A percentile compares a stretch with the other conserved stretches of the same genome.
phyloP scores from a whole-genome alignment of 1,140 invertebrate genomes.

The Drosophila ironensis region DNA sequence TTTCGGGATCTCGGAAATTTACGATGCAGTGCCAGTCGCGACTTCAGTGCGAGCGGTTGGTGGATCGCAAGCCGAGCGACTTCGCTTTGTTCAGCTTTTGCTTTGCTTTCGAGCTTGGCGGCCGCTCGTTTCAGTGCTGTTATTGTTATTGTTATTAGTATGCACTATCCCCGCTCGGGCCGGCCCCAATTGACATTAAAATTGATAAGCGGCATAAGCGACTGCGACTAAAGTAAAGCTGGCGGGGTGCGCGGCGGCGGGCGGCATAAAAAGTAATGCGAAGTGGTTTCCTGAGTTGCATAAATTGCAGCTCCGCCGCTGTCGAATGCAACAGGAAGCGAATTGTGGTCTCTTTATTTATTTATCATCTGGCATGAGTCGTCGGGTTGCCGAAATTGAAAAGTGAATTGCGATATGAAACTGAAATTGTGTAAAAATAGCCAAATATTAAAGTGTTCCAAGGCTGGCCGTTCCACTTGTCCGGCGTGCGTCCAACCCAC shows the following conservation, averaged over 20 bases:
- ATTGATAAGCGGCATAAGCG: constrained; percentile 72
- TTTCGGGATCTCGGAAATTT: constrained; percentile 22
- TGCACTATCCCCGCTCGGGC: constrained; percentile 25
- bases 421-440: constrained; percentile 8
- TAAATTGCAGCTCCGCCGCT: constrained; percentile 55
- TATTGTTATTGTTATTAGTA: constrained; percentile 43
- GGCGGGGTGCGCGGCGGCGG: constrained; percentile 37
- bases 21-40: constrained; percentile 60
- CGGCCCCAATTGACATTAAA: constrained; percentile 64
- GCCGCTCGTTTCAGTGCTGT: not conserved
- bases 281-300: constrained; percentile 73
- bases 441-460: constrained; percentile 46
- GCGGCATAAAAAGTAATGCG: constrained; percentile 76
- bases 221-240: constrained; percentile 34
- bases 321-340: constrained; percentile 69
- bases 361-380: constrained; percentile 24
- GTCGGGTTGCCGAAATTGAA: not conserved
- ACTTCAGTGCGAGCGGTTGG: constrained; percentile 45
- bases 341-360: constrained; percentile 15
- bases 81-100: too few species aligned
- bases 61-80: constrained; percentile 18
- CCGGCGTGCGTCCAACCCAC: not conserved
- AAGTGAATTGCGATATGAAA: constrained; percentile 33
- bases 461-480: constrained; percentile 54
- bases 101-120: constrained; percentile 1